Percentiles rank a stretch among this genome's conserved stretches.
Conservation (phyloP, 2,797 vertebrate species). For the Sebastiscus tertius region DNA sequence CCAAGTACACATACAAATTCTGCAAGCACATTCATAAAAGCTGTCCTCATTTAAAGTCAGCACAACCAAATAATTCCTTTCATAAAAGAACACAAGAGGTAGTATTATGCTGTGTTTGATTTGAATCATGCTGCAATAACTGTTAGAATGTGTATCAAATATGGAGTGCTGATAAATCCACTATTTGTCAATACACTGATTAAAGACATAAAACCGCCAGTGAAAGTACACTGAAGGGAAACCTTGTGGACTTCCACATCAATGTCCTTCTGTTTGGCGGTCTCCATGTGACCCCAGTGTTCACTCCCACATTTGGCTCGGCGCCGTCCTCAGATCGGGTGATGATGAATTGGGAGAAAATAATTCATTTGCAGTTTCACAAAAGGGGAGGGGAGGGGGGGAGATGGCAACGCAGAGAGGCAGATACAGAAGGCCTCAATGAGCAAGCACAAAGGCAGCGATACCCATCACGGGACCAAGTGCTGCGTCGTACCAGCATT, state of each 20-base stretch:
- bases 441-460: conserved; percentile 75
- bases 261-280: conserved; percentile 16
- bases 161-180: background rate
- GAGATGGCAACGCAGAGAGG: conserved; percentile 16
- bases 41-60: background rate
- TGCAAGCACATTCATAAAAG: background rate
- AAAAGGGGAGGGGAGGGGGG: conserved; percentile 22
- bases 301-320: conserved; percentile 25
- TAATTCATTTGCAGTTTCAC: conserved; percentile 58
- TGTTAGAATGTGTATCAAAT: background rate
- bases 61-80: background rate
- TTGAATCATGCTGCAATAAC: background rate
- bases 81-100: background rate
- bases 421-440: conserved; percentile 67
- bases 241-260: background rate
- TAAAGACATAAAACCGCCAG: background rate
- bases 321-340: conserved; percentile 20
- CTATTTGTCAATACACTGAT: background rate
- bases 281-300: conserved; percentile 4
- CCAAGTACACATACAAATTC: background rate
- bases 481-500: conserved; percentile 76
- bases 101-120: background rate
- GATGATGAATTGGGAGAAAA: conserved; percentile 55
- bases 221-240: background rate
- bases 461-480: conserved; percentile 64